phyloP scores from a whole-genome alignment of 2,888 invertebrate species.

The Tetropium fuscum region DNA sequence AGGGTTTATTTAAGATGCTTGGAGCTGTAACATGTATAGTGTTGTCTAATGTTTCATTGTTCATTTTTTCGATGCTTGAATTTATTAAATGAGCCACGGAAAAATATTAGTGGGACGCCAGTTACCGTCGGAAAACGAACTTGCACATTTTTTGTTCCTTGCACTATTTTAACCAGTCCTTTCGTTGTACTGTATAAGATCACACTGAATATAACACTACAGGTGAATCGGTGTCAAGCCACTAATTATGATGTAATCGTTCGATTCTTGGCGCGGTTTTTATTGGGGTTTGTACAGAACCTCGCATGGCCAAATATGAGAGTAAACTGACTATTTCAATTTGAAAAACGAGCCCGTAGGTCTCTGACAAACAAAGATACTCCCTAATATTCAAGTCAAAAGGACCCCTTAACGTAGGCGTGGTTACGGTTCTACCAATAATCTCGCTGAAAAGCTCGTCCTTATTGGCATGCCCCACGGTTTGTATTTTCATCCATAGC shows the following conservation, averaged over 20 bases:
- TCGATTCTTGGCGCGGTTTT: slow-evolving; percentile 37
- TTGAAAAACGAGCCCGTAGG: slow-evolving; percentile 61
- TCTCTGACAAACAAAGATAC: slow-evolving; percentile 61
- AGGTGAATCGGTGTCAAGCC: background rate
- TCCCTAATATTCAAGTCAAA: slow-evolving; percentile 65
- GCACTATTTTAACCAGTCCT: background rate
- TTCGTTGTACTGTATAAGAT: background rate
- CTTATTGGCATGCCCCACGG: slow-evolving; percentile 67
- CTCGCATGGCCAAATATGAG: slow-evolving; percentile 58
- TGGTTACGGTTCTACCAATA: slow-evolving; percentile 74
- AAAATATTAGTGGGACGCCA: background rate
- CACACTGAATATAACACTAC: slow-evolving; percentile 12
- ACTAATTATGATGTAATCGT: slow-evolving; percentile 21
- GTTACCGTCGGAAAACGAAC: slow-evolving; percentile 42
- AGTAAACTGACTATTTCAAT: slow-evolving; percentile 64
- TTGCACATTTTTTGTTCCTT: slow-evolving; percentile 18
- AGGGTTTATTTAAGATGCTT: slow-evolving; percentile 64
- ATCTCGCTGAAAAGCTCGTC: slow-evolving; percentile 68
- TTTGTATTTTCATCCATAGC: slow-evolving; percentile 65
- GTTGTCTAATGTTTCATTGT: slow-evolving; percentile 63
- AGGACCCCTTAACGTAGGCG: slow-evolving; percentile 62
- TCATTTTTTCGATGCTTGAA: slow-evolving; percentile 52
- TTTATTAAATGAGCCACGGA: background rate
- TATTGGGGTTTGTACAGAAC: slow-evolving; percentile 44
- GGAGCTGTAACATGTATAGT: slow-evolving; percentile 68